A percentile compares a stretch with the other conserved stretches of the same genome.
Conservation (phyloP, 2,888 invertebrate genomes). For the Troilus luridus region DNA sequence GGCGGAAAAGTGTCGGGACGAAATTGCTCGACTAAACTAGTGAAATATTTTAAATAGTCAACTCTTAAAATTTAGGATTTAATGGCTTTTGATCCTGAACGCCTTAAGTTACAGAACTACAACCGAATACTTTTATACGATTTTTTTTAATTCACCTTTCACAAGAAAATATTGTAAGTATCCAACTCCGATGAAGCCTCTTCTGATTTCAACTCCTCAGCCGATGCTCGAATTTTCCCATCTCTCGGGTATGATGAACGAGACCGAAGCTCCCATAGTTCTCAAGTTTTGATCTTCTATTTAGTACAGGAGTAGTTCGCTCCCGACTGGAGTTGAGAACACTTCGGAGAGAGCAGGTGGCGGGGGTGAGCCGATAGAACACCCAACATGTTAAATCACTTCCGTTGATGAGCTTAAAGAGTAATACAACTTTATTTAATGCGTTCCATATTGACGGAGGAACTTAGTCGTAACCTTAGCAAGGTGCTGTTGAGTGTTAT, state of each 20-base stretch:
- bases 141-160: not conserved
- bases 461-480: not conserved
- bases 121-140: not conserved
- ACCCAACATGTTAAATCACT: conserved; percentile 12
- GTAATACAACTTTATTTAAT: conserved; percentile 41
- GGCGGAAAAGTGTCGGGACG: no score
- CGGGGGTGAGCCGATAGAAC: not conserved
- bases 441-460: not conserved
- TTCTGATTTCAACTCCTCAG: not conserved
- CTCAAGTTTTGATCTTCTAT: not conserved
- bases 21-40: no score
- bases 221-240: not conserved
- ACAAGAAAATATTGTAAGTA: not conserved
- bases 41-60: no score
- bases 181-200: not conserved
- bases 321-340: not conserved
- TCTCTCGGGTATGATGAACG: not conserved
- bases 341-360: not conserved
- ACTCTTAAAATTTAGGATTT: no score
- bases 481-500: not conserved
- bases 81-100: no score
- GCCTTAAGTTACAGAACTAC: no score
- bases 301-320: conserved; percentile 26
- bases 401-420: conserved; percentile 8
- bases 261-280: not conserved